Conservation (phyloP, 2,888 invertebrate species). For the Drosophila anomelani region DNA sequence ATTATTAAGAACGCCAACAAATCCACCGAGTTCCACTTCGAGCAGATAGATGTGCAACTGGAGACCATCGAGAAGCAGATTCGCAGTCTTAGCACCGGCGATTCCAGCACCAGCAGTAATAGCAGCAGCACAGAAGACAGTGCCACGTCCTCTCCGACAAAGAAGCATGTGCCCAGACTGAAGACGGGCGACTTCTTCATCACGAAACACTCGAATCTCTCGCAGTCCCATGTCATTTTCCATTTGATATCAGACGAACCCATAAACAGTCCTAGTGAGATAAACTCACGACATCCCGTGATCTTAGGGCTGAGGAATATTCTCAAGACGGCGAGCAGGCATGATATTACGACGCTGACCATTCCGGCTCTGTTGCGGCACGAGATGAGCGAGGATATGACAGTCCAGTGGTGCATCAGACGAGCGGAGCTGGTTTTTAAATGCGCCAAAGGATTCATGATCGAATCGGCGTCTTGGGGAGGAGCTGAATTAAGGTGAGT, state of each 20-base stretch:
- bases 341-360: slow-evolving; percentile 96
- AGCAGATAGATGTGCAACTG: slow-evolving; percentile 90
- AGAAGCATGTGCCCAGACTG: slow-evolving; percentile 86
- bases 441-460: slow-evolving; percentile 99
- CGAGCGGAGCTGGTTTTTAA: slow-evolving; percentile 98
- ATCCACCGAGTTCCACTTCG: slow-evolving; percentile 98
- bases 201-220: slow-evolving; percentile 96
- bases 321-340: slow-evolving; percentile 96
- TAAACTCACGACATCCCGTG: slow-evolving; percentile 97
- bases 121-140: slow-evolving; percentile 65
- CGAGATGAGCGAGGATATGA: slow-evolving; percentile 98
- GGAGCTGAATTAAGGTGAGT: slow-evolving; percentile 93
- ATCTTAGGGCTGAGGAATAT: slow-evolving; percentile 97
- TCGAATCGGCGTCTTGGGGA: slow-evolving; percentile 98
- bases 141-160: slow-evolving; percentile 79
- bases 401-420: slow-evolving; percentile 97
- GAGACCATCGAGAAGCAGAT: slow-evolving; percentile 87
- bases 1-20: slow-evolving; percentile 84
- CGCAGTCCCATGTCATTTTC: slow-evolving; percentile 97
- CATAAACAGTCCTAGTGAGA: slow-evolving; percentile 89
- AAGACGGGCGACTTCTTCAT: slow-evolving; percentile 94
- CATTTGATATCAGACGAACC: slow-evolving; percentile 96
- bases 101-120: slow-evolving; percentile 57
- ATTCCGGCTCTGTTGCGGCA: slow-evolving; percentile 96
- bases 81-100: slow-evolving; percentile 84